A percentile compares a stretch with the other conserved stretches of the same genome.
phyloP scores from a whole-genome alignment of 2,888 invertebrate genomes.

The Sarcophaga subvicina region DNA sequence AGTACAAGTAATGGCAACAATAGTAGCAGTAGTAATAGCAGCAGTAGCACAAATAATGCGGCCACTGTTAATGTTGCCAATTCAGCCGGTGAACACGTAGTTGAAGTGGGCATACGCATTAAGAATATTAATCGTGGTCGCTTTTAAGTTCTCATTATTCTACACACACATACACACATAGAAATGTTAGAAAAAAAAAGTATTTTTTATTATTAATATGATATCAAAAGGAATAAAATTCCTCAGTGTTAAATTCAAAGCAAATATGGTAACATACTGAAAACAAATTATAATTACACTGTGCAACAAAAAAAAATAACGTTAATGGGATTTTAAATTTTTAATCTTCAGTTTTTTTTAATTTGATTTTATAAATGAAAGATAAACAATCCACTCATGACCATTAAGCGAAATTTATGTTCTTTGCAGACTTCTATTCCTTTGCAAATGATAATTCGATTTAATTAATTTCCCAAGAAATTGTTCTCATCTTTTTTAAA shows the following conservation, averaged over 20 bases:
- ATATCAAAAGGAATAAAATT: slow-evolving; percentile 52
- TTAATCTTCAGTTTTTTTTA: background rate
- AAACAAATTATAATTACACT: slow-evolving; percentile 8
- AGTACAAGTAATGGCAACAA: slow-evolving; percentile 68
- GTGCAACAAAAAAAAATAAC: background rate
- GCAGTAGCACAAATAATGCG: slow-evolving; percentile 51
- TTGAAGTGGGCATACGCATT: slow-evolving; percentile 81
- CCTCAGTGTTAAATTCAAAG: slow-evolving; percentile 39
- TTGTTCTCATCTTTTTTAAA: too few relatives aligned
- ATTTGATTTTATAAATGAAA: background rate
- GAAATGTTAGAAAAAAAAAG: background rate
- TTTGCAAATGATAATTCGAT: too few relatives aligned
- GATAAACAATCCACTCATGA: background rate
- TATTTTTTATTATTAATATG: background rate
- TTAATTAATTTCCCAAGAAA: too few relatives aligned
- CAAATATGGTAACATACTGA: slow-evolving; percentile 9
- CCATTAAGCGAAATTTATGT: too few relatives aligned
- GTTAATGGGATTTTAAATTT: too few relatives aligned
- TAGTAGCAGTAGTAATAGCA: slow-evolving; percentile 61
- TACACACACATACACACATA: background rate
- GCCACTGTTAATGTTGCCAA: slow-evolving; percentile 69
- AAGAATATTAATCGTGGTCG: slow-evolving; percentile 80
- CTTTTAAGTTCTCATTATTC: slow-evolving; percentile 70
- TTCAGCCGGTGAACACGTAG: slow-evolving; percentile 77
- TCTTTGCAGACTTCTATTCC: too few relatives aligned